These are phyloP conservation scores for Pocillopora damicornis DNA, from an alignment of 64 coral and sea anemone genomes.

Conservation along the genomic window DNA sequence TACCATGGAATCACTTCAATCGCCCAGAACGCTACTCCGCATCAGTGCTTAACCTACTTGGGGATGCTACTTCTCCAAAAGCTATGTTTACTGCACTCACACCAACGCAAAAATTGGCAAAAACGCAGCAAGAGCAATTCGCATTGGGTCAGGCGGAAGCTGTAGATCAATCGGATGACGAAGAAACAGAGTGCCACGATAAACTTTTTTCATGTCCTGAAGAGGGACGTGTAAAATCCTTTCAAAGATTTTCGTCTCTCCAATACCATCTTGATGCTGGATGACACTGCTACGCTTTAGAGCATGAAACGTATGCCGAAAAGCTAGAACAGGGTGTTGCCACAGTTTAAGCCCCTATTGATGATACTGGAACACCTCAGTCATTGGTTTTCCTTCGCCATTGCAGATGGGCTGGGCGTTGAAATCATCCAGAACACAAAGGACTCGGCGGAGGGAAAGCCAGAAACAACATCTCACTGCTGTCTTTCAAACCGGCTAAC, in stretches of 20 bases:
- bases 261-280: slow-evolving; percentile 58
- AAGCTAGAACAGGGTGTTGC: slow-evolving; percentile 36
- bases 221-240: slow-evolving; percentile 49
- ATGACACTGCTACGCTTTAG: slow-evolving; percentile 29
- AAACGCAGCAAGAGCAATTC: background rate
- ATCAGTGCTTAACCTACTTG: background rate
- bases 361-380: background rate
- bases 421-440: background rate
- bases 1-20: slow-evolving; percentile 26
- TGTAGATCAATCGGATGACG: slow-evolving; percentile 2
- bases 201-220: slow-evolving; percentile 56
- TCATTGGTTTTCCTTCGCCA: background rate
- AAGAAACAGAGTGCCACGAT: background rate
- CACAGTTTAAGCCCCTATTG: background rate
- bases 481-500: slow-evolving; percentile 24
- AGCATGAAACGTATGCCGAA: slow-evolving; percentile 31
- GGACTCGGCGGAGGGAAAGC: background rate
- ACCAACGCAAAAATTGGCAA: background rate
- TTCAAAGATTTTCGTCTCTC: slow-evolving; percentile 55
- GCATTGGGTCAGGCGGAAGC: background rate
- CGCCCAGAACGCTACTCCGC: slow-evolving; percentile 4
- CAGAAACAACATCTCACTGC: slow-evolving; percentile 25
- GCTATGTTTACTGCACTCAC: slow-evolving; percentile 23
- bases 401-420: slow-evolving; percentile 15
- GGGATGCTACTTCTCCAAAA: background rate